A percentile compares a stretch with the other conserved stretches of the same genome.
phyloP scores from a whole-genome alignment of 2,113 vertebrate genomes.

The Taxidea taxus region DNA sequence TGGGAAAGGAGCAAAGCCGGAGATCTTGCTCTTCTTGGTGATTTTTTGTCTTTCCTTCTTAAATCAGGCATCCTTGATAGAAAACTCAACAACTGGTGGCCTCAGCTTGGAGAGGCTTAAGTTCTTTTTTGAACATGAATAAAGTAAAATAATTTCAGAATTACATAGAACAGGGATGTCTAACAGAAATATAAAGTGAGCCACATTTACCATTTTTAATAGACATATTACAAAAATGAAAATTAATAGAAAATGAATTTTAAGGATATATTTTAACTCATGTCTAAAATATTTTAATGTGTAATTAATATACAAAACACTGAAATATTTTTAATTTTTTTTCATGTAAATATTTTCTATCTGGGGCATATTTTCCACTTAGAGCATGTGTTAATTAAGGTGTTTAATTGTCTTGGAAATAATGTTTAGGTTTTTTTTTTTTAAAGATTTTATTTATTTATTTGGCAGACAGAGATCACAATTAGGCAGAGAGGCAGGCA shows the following conservation, averaged over 20 bases:
- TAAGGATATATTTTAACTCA: background rate
- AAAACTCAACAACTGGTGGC: background rate
- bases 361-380: background rate
- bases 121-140: constrained; percentile 10
- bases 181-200: background rate
- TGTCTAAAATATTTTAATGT: background rate
- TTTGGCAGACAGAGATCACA: no score
- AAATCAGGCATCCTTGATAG: background rate
- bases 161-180: background rate
- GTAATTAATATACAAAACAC: constrained; percentile 1
- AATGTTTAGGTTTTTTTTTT: constrained; percentile 14
- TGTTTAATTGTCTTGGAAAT: background rate
- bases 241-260: constrained; percentile 4
- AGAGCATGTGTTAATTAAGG: background rate
- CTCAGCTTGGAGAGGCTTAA: background rate
- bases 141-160: background rate
- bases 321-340: constrained; percentile 9
- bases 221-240: background rate
- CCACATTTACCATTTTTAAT: background rate
- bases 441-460: no score
- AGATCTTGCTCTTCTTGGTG: background rate
- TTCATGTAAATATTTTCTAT: background rate
- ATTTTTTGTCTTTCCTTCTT: background rate
- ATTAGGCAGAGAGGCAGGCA: no score
- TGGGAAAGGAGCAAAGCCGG: background rate